phyloP scores from a whole-genome alignment of 2,113 vertebrate genomes.

The Onychorhynchus coronatus region DNA sequence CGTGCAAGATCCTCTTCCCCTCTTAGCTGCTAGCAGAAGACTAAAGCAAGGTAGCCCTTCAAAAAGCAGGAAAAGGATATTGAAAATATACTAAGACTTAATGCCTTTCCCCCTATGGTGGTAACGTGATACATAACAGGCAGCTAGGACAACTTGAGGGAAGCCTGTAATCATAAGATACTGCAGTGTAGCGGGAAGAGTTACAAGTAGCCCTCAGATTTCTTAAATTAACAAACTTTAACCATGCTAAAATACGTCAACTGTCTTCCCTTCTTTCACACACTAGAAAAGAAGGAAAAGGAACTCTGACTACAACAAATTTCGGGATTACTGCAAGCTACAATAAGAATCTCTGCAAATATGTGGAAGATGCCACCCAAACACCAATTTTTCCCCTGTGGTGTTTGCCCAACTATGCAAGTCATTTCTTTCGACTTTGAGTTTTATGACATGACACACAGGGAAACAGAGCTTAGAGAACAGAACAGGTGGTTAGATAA shows the following conservation, averaged over 20 bases:
- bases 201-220: neutral
- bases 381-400: neutral
- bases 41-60: neutral
- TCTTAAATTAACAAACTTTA: neutral
- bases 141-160: neutral
- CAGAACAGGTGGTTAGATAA: neutral
- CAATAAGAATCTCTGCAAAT: neutral
- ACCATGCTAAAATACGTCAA: neutral
- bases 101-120: neutral
- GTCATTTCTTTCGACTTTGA: neutral
- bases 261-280: neutral
- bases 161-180: neutral
- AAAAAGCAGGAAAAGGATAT: neutral
- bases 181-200: neutral
- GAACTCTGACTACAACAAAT: neutral
- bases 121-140: neutral
- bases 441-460: neutral
- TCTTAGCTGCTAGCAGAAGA: neutral
- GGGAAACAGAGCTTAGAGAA: neutral
- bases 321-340: neutral
- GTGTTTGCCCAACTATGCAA: slow-evolving; percentile 19
- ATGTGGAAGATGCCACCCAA: neutral
- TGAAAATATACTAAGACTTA: neutral
- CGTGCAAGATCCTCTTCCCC: neutral
- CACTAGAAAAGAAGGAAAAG: neutral